Evolutionary conservation across 1,140 invertebrate genomes (phyloP), one percentile per base, ranked within the genome.

Genomic region (Drosophila tropicalis): DNA sequence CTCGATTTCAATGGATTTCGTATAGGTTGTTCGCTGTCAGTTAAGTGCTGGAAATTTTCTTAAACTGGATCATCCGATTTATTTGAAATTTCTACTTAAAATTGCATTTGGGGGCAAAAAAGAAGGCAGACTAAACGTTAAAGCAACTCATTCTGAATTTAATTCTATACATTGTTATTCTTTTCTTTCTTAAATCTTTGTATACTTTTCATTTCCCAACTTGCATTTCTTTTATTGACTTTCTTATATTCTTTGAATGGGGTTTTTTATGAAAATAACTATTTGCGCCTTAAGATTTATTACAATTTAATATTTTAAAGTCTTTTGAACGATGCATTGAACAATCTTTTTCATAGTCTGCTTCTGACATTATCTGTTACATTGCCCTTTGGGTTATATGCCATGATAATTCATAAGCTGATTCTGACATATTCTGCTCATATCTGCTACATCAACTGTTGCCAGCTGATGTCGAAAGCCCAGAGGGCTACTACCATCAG

Each of bases 401-500:
- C 6, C 17, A 44, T 36, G 40, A 67, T 79, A 61, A 60, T 40
- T 51, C 61, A 62, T 55, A 55, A 60, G 13, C 36, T 51, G 32
- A 6, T 36, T 40, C 29, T 41, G 55, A 29, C 44, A 61, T 67
- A 22, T 51, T 39, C 34, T 32, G 29, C 29, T 34, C 72, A 29
- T 32, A 67, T 39, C 40, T 19, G n/a, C 19, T 54, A 55, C 36
- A 62, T 34, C n/a, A 61, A 19, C 29, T 68, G 60, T 70, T 47
- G 71, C 62, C 70, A 67, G 67, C 64, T 71, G 77, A 68, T 65
- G 55, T 40, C 29, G 40, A 54, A 64, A 61, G 41, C 67, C 19
- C 41, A 10, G 13, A 72, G 32, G 17, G 22, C 36, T 39, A 39
- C 36, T 39, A 13, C 36, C 7, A 12, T 36, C 34, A 36, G 9